Evolutionary conservation across 2,113 vertebrate genomes (phyloP).

Genomic region (Scatophagus argus): DNA sequence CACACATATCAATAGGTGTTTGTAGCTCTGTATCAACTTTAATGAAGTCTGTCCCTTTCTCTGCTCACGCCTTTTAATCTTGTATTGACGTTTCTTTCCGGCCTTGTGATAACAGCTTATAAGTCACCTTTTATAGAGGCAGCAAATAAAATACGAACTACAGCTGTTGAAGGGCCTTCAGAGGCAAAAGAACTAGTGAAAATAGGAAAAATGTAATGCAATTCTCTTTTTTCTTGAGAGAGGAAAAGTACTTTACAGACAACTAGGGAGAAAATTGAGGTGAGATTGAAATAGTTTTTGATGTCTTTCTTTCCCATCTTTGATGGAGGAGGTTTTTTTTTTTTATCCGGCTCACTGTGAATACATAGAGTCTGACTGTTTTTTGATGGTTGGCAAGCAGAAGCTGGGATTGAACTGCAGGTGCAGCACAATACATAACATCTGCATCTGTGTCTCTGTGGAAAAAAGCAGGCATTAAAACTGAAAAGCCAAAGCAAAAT

Average conservation of each 20-base stretch:
- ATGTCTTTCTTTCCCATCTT: slow-evolving; percentile 60
- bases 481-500: slow-evolving; percentile 70
- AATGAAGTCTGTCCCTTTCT: slow-evolving; percentile 81
- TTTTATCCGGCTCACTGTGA: slow-evolving; percentile 34
- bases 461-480: slow-evolving; percentile 59
- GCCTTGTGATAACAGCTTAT: slow-evolving; percentile 80
- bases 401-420: slow-evolving; percentile 70
- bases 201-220: slow-evolving; percentile 76
- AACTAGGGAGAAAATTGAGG: slow-evolving; percentile 69
- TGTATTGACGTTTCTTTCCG: slow-evolving; percentile 80
- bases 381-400: slow-evolving; percentile 59
- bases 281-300: slow-evolving; percentile 71
- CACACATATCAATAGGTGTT: slow-evolving; percentile 73
- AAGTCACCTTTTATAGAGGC: slow-evolving; percentile 83
- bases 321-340: slow-evolving; percentile 39
- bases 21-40: slow-evolving; percentile 75
- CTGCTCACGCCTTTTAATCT: slow-evolving; percentile 81
- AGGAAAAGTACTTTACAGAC: slow-evolving; percentile 68
- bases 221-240: slow-evolving; percentile 71
- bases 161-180: slow-evolving; percentile 71
- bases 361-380: slow-evolving; percentile 35
- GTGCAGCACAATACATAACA: slow-evolving; percentile 75
- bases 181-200: slow-evolving; percentile 74
- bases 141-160: slow-evolving; percentile 80
- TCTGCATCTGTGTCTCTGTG: slow-evolving; percentile 67